Base-by-base conservation (phyloP, 2,888 invertebrate species). In the Plebejus melissa region DNA sequence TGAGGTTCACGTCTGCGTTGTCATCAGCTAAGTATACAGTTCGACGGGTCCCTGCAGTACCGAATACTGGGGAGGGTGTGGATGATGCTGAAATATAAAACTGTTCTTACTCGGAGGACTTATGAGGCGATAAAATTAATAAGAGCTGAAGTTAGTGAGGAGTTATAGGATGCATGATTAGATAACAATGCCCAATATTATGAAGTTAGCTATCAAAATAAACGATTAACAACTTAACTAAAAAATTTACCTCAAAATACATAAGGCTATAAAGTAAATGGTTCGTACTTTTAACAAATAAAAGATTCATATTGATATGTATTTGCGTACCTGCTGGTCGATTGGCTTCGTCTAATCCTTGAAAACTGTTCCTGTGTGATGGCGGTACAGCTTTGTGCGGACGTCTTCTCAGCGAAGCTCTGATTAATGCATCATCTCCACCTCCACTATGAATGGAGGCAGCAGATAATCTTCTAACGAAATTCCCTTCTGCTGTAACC, bases 21-120 rank as follows among this genome's bases (percentile, higher is more conserved):
- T 96, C 96, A 83, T 96, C 96, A 9, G 96, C 95, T 74, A 96
- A 94, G 87, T 98, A 98, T 11, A 98, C 97, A 0, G 97, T 97
- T 82, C 97, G 94, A 71, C 98, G 94, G 0, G 97, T 96, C 5
- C 98, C 98, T 3, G 97, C 96, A 60, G 96, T 96, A 13, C 97
- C 97, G 77, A 97, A 94, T 22, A 96, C 94, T 0, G 94, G 91
- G 13, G 93, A 90, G 9, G 93, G 90, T 13, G 90, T 88, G 0
- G 92, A 90, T 36, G 92, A 90, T 36, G 78, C 82, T 82, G 75
- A n/a, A 79, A 79, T 22, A 36, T 46, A 76, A 16, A 54, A 54
- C 54, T 54, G 54, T 54, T 13, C 16, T 54, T 16, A 54, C 0
- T 54, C 1, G 11, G 54, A 54, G 11, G 16, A 16, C 16, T 54